These are phyloP conservation scores for Lepus townsendii DNA, from an alignment of 2,797 vertebrate genomes.

Conservation along the genomic window DNA sequence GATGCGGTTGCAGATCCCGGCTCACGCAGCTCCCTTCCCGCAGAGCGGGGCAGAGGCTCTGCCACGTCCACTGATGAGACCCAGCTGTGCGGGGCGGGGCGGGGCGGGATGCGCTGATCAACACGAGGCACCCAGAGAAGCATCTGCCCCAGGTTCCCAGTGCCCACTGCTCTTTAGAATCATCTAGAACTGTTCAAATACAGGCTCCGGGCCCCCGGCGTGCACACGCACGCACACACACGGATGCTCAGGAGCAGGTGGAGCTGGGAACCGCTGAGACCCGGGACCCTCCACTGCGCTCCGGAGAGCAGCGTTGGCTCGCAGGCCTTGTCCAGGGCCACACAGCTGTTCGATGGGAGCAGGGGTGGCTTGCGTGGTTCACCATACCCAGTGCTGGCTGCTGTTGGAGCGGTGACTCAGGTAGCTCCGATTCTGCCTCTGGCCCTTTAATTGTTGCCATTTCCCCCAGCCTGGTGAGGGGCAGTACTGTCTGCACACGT, in stretches of 20 bases:
- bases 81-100: background rate
- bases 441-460: background rate
- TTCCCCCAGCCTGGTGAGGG: background rate
- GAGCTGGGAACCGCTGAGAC: background rate
- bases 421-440: background rate
- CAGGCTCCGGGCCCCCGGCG: background rate
- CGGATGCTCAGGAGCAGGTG: background rate
- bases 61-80: rapidly evolving
- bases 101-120: background rate
- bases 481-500: background rate
- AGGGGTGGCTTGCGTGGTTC: no score
- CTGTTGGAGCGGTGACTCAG: background rate
- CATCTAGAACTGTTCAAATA: background rate
- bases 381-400: background rate
- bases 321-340: background rate
- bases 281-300: background rate
- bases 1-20: rapidly evolving
- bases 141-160: background rate
- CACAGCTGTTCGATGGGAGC: background rate
- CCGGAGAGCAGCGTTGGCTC: background rate
- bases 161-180: background rate
- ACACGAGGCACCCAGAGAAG: background rate
- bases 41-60: rapidly evolving
- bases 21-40: background rate
- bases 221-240: background rate